These are phyloP conservation scores for Anastrepha ludens DNA, from an alignment of 1,140 invertebrate genomes.

Conservation along the genomic window DNA sequence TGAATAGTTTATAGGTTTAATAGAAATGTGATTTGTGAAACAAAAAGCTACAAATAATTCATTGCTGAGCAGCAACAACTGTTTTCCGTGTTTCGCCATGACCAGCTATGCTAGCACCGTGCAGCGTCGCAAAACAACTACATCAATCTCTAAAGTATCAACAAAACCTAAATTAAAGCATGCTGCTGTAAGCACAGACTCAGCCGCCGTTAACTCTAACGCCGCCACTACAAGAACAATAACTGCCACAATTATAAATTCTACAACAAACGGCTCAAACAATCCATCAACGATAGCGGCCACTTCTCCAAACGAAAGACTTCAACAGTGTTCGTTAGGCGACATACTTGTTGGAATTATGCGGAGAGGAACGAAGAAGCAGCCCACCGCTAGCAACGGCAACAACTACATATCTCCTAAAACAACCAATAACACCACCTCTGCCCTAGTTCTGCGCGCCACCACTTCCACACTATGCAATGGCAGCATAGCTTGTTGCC, in stretches of 20 bases:
- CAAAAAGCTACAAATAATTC: too few relatives aligned
- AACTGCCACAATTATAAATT: background rate
- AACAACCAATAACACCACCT: background rate
- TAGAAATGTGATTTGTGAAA: too few relatives aligned
- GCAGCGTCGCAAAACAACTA: conserved; percentile 65
- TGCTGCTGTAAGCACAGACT: background rate
- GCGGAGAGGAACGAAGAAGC: conserved; percentile 59
- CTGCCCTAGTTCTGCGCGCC: conserved; percentile 13
- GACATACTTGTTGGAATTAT: conserved; percentile 59
- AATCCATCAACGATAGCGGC: background rate
- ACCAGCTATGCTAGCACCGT: conserved; percentile 64
- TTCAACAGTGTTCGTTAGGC: conserved; percentile 66
- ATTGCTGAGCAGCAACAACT: too few relatives aligned
- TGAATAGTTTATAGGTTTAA: background rate
- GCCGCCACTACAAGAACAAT: background rate
- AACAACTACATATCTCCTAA: background rate
- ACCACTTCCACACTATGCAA: conserved; percentile 66
- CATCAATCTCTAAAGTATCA: conserved; percentile 28
- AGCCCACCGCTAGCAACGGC: conserved; percentile 59
- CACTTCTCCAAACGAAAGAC: conserved; percentile 67
- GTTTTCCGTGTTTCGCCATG: conserved; percentile 53
- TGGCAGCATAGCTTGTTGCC: conserved; percentile 67
- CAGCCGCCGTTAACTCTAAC: background rate
- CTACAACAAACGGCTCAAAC: background rate
- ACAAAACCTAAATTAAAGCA: conserved; percentile 42